Conservation (phyloP, 2,113 vertebrate genomes). For the Anarrhichthys ocellatus region DNA sequence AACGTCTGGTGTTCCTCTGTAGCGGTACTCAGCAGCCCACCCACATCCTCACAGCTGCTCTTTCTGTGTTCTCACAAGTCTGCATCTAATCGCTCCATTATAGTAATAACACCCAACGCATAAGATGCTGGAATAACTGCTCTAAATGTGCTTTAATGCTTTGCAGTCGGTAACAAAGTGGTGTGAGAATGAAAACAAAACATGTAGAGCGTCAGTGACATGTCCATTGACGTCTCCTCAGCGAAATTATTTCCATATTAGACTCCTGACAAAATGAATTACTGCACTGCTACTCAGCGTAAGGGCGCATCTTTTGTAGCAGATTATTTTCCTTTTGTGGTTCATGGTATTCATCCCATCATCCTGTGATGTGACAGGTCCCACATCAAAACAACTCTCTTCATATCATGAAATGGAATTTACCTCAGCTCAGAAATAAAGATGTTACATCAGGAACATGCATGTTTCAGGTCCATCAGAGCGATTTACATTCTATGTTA, state of each 20-base stretch:
- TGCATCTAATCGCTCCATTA: neutral
- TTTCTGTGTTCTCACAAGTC: neutral
- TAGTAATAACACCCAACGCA: neutral
- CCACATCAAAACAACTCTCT: neutral
- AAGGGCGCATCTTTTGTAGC: neutral
- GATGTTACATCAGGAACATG: neutral
- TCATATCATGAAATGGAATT: neutral
- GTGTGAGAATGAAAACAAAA: neutral
- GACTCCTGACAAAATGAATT: neutral
- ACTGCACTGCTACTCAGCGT: neutral
- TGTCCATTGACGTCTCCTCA: neutral
- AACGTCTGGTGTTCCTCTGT: neutral
- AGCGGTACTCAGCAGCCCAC: neutral
- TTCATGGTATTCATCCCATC: neutral
- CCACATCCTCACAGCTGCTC: slow-evolving; percentile 2
- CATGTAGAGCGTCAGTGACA: neutral
- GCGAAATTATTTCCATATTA: neutral
- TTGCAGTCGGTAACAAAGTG: too few relatives aligned
- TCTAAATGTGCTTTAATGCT: neutral
- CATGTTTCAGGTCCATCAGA: neutral
- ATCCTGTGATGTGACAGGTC: neutral
- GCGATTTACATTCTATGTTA: neutral
- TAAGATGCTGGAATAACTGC: neutral
- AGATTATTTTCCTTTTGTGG: neutral
- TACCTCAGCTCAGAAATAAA: neutral